A percentile compares a stretch with the other conserved stretches of the same genome.
These are phyloP conservation scores for Yponomeuta cagnagella DNA, from an alignment of 2,888 invertebrate species.

Conservation along the genomic window DNA sequence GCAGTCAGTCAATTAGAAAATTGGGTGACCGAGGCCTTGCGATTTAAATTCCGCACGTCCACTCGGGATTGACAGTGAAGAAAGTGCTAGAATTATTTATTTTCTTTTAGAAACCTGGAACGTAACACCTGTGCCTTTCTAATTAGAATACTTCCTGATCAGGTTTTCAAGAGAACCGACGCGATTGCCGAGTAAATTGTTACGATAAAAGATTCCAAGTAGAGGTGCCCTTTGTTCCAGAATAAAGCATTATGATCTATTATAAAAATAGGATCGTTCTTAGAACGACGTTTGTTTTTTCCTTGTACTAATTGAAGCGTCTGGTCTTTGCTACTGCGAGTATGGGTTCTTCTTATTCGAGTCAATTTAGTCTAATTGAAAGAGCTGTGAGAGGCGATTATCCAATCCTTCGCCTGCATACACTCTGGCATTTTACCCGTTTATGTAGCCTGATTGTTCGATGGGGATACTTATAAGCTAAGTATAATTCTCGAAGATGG, in stretches of 20 bases:
- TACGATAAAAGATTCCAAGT: no score
- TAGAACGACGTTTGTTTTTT: constrained; percentile 30
- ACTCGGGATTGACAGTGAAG: neutral
- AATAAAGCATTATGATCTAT: neutral
- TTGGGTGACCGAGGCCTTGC: constrained; percentile 26
- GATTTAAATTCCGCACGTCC: constrained; percentile 4
- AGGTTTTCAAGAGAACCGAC: no score
- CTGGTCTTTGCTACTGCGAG: neutral
- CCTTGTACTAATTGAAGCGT: constrained; percentile 39
- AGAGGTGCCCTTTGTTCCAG: no score
- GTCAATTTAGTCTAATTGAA: constrained; percentile 65
- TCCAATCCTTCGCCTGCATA: constrained; percentile 4
- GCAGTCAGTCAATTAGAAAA: constrained; percentile 43
- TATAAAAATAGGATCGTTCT: constrained; percentile 13
- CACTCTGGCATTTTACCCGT: neutral
- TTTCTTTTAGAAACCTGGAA: neutral
- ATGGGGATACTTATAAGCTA: neutral
- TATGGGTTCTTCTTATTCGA: constrained; percentile 38
- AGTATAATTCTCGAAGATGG: neutral
- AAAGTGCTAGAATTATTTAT: neutral
- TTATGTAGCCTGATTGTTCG: neutral
- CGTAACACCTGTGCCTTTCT: neutral
- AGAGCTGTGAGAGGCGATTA: constrained; percentile 7
- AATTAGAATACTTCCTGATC: neutral
- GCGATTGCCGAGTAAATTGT: no score